phyloP scores from a whole-genome alignment of 2,113 vertebrate genomes.

The Tachysurus fulvidraco region DNA sequence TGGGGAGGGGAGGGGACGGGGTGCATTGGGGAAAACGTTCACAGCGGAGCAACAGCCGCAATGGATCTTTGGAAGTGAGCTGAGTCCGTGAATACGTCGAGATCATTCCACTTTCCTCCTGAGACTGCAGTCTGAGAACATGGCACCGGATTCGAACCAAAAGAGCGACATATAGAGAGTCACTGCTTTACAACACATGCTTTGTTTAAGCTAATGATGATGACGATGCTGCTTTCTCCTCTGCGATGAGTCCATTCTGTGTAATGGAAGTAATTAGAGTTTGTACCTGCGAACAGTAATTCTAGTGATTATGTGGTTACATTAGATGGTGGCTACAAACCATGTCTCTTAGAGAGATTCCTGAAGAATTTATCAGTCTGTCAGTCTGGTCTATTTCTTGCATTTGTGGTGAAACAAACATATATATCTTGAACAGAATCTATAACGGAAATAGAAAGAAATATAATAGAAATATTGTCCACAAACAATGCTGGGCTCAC shows the following conservation, averaged over 20 bases:
- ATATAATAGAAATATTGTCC: background rate
- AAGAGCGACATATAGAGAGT: background rate
- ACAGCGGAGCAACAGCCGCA: conserved; percentile 35
- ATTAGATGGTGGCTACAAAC: background rate
- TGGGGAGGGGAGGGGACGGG: background rate
- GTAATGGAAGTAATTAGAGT: background rate
- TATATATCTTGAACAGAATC: background rate
- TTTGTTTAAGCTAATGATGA: background rate
- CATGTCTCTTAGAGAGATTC: background rate
- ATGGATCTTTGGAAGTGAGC: conserved; percentile 2
- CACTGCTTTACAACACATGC: background rate
- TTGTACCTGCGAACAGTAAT: background rate
- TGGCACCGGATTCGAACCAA: background rate
- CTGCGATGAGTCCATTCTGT: conserved; percentile 1
- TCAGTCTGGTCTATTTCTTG: background rate
- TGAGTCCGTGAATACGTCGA: background rate
- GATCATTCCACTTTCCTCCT: background rate
- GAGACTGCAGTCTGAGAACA: background rate
- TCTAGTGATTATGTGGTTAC: background rate
- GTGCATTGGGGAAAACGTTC: background rate
- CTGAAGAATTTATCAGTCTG: background rate
- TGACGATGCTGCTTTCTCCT: background rate
- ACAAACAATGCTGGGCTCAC: background rate
- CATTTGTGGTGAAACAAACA: background rate
- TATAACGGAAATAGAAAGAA: too few relatives aligned